Evolutionary conservation across 2,888 invertebrate species (phyloP), one percentile per base, ranked within the genome.

Genomic region (Graphium colonna): DNA sequence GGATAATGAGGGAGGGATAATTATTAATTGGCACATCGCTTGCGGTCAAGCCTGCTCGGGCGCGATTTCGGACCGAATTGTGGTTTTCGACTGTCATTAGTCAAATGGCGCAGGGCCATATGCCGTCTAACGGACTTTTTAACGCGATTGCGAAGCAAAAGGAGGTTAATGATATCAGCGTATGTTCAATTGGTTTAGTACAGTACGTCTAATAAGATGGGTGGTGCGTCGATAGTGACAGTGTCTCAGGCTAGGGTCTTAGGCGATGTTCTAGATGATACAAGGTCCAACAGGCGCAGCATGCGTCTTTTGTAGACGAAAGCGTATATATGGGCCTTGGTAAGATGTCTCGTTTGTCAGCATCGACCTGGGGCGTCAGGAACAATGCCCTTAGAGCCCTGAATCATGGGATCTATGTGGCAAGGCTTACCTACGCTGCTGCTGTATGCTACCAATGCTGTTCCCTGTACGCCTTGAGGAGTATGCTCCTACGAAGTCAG

Each of bases 1-100:
- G 40, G 57, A 21, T 41, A n/a, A n/a, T n/a, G 62, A 63, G 62
- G 56, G 44, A 53, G 56, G 51, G 41, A 73, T 81, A 82, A 84
- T 85, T 82, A 82, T 73, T 80, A 77, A 82, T 82, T 82, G 79
- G 82, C 83, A 78, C 78, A 58, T 59, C 45, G 63, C 60, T 56
- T 58, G 66, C 59, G 67, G 63, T 61, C 59, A 62, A 56, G 66
- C 64, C 59, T 63, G 64, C 65, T 51, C 52, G 56, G 58, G 57
- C 17, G 43, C 48, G 53, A 52, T 48, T 45, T 55, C 55, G 45
- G 58, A 66, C 74, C n/a, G 68, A 70, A 69, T 69, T 80, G 79
- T 64, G 78, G 79, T 79, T 68, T 62, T 38, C 51, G 55, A 46
- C 49, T 61, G 47, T 47, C 63, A 67, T 68, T 68, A 67, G 68